Evolutionary conservation across 2,888 invertebrate genomes (phyloP).

Genomic region (Cosmorhoe ocellata): DNA sequence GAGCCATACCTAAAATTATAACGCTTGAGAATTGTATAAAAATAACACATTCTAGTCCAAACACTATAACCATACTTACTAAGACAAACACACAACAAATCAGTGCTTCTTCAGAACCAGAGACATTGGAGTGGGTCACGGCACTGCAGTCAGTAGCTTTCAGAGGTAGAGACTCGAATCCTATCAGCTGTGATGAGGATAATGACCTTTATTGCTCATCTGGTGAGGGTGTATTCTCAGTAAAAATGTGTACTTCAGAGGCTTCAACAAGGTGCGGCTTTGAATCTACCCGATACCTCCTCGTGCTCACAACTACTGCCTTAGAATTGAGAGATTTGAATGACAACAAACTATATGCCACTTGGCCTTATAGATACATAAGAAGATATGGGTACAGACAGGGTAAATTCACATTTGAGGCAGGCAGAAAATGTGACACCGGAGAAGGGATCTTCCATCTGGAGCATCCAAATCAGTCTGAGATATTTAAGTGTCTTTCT

Average conservation of each 20-base stretch:
- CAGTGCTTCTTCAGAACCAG: constrained; percentile 84
- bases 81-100: constrained; percentile 87
- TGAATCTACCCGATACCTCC: constrained; percentile 86
- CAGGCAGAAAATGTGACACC: constrained; percentile 92
- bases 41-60: constrained; percentile 86
- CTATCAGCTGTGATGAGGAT: constrained; percentile 89
- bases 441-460: constrained; percentile 92
- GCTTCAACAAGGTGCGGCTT: constrained; percentile 90
- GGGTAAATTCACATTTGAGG: constrained; percentile 94
- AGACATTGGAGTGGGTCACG: constrained; percentile 89
- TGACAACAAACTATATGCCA: constrained; percentile 85
- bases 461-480: constrained; percentile 91
- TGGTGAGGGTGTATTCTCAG: constrained; percentile 90
- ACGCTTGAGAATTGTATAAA: constrained; percentile 94
- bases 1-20: constrained; percentile 87
- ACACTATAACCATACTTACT: constrained; percentile 87
- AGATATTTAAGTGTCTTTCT: constrained; percentile 91
- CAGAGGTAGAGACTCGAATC: constrained; percentile 84
- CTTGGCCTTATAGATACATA: constrained; percentile 93
- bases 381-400: constrained; percentile 92
- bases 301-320: constrained; percentile 88
- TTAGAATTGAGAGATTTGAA: constrained; percentile 87
- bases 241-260: constrained; percentile 89
- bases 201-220: constrained; percentile 94
- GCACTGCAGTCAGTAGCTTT: constrained; percentile 92